A percentile compares a stretch with the other conserved stretches of the same genome.
Conservation (phyloP, 23 tunicate genomes). For the Styela clava region DNA sequence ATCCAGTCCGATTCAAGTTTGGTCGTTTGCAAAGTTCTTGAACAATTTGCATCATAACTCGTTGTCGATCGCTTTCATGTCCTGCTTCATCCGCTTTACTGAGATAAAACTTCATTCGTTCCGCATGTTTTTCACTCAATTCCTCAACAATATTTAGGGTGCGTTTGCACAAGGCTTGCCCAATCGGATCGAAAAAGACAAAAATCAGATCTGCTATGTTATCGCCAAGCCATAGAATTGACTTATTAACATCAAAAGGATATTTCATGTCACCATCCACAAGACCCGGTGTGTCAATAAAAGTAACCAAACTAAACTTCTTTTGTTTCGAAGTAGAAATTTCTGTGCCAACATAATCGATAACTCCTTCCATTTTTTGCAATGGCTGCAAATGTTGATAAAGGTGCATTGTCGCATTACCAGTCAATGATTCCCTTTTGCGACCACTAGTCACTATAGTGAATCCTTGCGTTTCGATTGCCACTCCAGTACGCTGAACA, state of each 20-base stretch:
- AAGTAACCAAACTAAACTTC: conserved; percentile 70
- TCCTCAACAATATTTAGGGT: conserved; percentile 88
- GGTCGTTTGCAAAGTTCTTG: conserved; percentile 96
- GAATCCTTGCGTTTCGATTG: conserved; percentile 98
- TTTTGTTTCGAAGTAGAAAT: conserved; percentile 86
- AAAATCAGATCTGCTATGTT: conserved; percentile 87
- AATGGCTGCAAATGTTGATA: conserved; percentile 85
- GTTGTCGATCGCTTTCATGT: conserved; percentile 92
- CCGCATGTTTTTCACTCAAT: conserved; percentile 76
- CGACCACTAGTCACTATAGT: conserved; percentile 91
- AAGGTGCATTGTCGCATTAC: conserved; percentile 88
- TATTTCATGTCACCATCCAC: conserved; percentile 99
- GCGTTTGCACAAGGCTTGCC: conserved; percentile 97
- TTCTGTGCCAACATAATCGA: conserved; percentile 77
- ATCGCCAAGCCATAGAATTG: conserved; percentile 86
- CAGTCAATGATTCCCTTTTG: conserved; percentile 93
- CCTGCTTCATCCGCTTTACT: conserved; percentile 99
- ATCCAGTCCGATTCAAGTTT: conserved; percentile 78
- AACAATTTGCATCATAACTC: conserved; percentile 99
- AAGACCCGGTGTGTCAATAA: conserved; percentile 94
- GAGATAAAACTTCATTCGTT: conserved; percentile 83
- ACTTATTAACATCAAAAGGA: conserved; percentile 92
- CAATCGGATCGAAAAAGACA: conserved; percentile 97
- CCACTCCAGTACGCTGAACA: conserved; percentile 95
- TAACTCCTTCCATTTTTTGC: conserved; percentile 76